Conservation (phyloP, 2,113 vertebrate genomes). For the Odocoileus virginianus region DNA sequence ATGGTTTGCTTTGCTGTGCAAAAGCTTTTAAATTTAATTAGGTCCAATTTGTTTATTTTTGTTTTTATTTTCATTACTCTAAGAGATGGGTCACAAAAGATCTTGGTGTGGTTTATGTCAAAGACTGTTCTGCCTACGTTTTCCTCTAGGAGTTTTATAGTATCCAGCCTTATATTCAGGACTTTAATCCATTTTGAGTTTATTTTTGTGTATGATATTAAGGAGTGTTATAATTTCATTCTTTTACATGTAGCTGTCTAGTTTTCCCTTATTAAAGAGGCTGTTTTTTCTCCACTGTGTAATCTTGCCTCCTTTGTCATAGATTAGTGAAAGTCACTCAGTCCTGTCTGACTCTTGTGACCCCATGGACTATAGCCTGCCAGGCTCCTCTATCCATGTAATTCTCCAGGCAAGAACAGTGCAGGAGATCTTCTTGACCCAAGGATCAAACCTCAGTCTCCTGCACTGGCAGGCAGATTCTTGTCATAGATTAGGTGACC, state of each 20-base stretch:
- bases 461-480: not conserved
- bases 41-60: not conserved
- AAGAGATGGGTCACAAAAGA: not conserved
- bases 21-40: not conserved
- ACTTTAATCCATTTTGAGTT: not conserved
- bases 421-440: not conserved
- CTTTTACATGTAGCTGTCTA: not conserved
- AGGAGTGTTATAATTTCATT: not conserved
- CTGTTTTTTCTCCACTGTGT: not conserved
- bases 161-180: not conserved
- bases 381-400: not conserved
- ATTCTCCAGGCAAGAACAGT: not conserved
- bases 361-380: not conserved
- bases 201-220: not conserved
- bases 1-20: not conserved
- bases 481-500: not conserved
- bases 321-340: not conserved
- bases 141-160: not conserved
- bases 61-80: not conserved
- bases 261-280: not conserved
- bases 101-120: not conserved
- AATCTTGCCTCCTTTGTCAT: not conserved
- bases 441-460: not conserved
- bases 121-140: not conserved
- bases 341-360: not conserved